Evolutionary conservation across 2,888 invertebrate species (phyloP), one percentile per base, ranked within the genome.

Genomic region (Acanthosepion esculentum): DNA sequence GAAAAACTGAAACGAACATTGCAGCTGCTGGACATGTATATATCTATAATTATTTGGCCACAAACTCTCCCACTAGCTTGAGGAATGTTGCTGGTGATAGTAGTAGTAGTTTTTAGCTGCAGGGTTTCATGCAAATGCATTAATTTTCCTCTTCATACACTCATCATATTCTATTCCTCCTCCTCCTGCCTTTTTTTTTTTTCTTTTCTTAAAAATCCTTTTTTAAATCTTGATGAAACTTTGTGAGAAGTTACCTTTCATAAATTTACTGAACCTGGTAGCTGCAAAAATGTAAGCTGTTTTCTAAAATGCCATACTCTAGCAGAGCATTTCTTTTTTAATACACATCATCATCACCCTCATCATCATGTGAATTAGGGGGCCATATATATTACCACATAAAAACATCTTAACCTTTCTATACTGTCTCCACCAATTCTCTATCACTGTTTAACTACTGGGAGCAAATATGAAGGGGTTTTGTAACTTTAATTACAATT

Each of bases 11-110:
- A 78, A 33, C 18, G n/a, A 78, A 78, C n/a, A 78, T 78, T 78
- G 78, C 78, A 78, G 78, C 78, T 78, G 78, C 78, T 78, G 78
- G 78, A 78, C 78, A 78, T 78, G 78, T 78, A 78, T 78, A 78
- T 78, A 78, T 78, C 78, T 78, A 78, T 78, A 78, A 78, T 78
- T 78, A 78, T 78, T 78, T 78, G 78, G 78, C 78, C 78, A n/a
- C 78, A 78, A 78, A 78, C 78, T 78, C 78, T n/a, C n/a, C n/a
- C n/a, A n/a, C n/a, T 78, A 78, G 78, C 33, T 78, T 78, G 78
- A n/a, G n/a, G n/a, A n/a, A 78, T n/a, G 23, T 33, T 78, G 78
- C 78, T 78, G 78, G 78, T 78, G 78, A 78, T 15, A 78, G n/a
- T 78, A 78, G 78, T 23, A 78, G n/a, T 78, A 78, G 78, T 78